phyloP scores from a whole-genome alignment of 1,140 invertebrate genomes.

The Procambarus clarkii region DNA sequence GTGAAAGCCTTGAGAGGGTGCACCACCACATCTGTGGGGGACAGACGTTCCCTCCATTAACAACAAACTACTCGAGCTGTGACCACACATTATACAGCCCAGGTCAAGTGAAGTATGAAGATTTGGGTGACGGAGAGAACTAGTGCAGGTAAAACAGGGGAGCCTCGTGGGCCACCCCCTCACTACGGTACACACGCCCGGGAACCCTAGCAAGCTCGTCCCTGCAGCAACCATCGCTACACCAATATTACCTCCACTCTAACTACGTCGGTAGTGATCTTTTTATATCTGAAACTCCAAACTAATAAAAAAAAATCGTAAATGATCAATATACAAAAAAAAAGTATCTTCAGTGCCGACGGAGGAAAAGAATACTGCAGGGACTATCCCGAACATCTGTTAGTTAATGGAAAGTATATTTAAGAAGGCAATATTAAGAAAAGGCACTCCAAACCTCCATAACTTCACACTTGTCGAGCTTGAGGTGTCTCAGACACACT shows the following conservation, averaged over 20 bases:
- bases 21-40: constrained; percentile 70
- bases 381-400: background rate
- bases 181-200: background rate
- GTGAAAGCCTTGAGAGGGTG: constrained; percentile 71
- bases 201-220: background rate
- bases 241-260: background rate
- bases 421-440: background rate
- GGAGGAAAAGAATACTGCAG: background rate
- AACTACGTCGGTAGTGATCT: no score
- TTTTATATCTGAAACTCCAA: no score
- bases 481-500: background rate
- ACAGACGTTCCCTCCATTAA: constrained; percentile 63
- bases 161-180: background rate
- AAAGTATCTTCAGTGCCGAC: background rate
- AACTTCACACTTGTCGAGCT: constrained; percentile 40
- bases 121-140: constrained; percentile 38
- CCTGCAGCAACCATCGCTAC: background rate
- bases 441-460: constrained; percentile 52
- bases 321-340: no score
- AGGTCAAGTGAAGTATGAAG: background rate
- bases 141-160: constrained; percentile 2
- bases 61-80: constrained; percentile 7
- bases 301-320: no score
- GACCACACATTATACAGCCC: background rate
- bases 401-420: background rate